Evolutionary conservation across 2,113 vertebrate species (phyloP).

Genomic region (Rhinolophus sinicus): DNA sequence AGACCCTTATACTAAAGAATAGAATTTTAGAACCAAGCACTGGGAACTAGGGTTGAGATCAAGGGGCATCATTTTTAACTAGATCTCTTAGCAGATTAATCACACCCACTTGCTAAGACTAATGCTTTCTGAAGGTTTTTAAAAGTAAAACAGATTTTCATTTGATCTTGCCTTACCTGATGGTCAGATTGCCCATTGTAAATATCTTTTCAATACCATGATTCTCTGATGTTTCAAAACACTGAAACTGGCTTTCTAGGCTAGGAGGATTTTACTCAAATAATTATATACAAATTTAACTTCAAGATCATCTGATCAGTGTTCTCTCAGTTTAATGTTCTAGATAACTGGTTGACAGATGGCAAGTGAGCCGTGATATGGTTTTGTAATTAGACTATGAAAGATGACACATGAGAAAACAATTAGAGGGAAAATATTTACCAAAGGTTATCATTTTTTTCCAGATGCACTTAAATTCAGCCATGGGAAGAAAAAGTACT

Average conservation of each 20-base stretch:
- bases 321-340: constrained; percentile 67
- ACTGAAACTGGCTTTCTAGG: neutral
- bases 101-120: neutral
- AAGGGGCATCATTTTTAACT: neutral
- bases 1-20: neutral
- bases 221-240: constrained; percentile 52
- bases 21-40: constrained; percentile 9
- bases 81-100: neutral
- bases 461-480: constrained; percentile 63
- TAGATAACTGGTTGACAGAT: constrained; percentile 64
- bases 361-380: constrained; percentile 49
- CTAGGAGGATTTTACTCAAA: constrained; percentile 53
- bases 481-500: neutral
- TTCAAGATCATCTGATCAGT: constrained; percentile 52
- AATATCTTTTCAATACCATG: neutral
- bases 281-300: constrained; percentile 67
- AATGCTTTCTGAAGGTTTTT: constrained; percentile 31
- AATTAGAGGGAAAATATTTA: constrained; percentile 71
- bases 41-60: neutral
- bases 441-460: constrained; percentile 58
- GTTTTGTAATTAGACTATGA: constrained; percentile 62
- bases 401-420: constrained; percentile 44
- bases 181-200: constrained; percentile 1
- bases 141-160: neutral
- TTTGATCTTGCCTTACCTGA: constrained; percentile 14